Percentiles rank a stretch among this genome's conserved stretches.
Evolutionary conservation across 2,888 invertebrate genomes (phyloP).

Genomic region (Cantharis lateralis): DNA sequence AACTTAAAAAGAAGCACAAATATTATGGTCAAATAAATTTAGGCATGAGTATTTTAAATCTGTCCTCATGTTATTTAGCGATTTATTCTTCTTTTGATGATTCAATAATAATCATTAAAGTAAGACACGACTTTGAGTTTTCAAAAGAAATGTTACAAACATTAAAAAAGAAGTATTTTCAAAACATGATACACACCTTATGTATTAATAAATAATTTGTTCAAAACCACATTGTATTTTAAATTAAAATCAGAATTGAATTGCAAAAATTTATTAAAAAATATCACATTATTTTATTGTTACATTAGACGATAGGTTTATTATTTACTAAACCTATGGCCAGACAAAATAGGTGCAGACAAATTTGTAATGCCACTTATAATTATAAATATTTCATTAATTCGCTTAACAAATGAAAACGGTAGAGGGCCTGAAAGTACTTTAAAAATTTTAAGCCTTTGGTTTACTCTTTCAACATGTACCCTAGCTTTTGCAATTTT

Average conservation of each 20-base stretch:
- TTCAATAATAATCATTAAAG: not conserved
- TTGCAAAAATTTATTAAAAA: no score
- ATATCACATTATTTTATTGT: no score
- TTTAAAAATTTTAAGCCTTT: not conserved
- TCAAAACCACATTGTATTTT: no score
- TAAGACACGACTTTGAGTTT: not conserved
- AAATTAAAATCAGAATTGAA: no score
- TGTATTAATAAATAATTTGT: no score
- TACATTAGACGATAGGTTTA: no score
- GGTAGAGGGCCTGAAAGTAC: not conserved
- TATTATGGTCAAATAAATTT: constrained; percentile 6
- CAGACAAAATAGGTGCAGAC: not conserved
- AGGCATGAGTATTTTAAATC: not conserved
- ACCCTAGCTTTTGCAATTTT: no score
- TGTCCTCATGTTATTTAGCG: not conserved
- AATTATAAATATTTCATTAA: not conserved
- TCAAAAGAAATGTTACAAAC: not conserved
- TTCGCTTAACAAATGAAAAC: not conserved
- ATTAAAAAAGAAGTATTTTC: no score
- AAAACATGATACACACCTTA: no score
- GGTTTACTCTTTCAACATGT: not conserved
- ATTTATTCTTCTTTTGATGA: not conserved
- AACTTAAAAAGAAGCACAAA: not conserved
- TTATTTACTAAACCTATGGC: not conserved
- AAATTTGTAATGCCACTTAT: not conserved